These are phyloP conservation scores for Lepidocolaptes lacrymiger DNA, from an alignment of 2,797 vertebrate species.

Conservation along the genomic window DNA sequence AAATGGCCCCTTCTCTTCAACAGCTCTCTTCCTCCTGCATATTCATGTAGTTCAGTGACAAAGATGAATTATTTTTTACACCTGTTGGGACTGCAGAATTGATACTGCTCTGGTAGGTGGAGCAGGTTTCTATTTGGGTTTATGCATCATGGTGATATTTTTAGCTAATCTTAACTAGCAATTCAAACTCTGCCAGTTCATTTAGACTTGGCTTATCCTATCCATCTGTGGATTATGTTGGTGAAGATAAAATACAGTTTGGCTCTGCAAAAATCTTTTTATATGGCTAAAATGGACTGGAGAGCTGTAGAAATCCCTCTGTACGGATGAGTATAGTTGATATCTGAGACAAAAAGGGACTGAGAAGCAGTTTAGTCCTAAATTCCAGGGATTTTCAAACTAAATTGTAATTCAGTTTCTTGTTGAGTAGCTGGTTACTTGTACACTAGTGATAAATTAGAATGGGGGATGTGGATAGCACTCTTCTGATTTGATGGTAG, in stretches of 20 bases:
- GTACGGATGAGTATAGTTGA: background rate
- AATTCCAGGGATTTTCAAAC: background rate
- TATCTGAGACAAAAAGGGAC: background rate
- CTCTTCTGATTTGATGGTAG: background rate
- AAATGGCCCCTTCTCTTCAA: background rate
- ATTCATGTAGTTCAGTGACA: background rate
- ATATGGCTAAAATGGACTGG: background rate
- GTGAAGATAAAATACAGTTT: background rate
- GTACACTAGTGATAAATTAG: background rate
- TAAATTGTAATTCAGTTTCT: background rate
- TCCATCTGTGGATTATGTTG: background rate
- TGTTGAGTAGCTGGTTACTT: background rate
- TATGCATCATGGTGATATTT: slow-evolving; percentile 57
- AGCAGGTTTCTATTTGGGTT: slow-evolving; percentile 63
- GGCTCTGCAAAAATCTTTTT: background rate
- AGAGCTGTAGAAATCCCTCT: background rate
- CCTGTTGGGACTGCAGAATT: slow-evolving; percentile 56
- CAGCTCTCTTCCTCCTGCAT: background rate
- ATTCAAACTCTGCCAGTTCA: background rate
- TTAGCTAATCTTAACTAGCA: slow-evolving; percentile 38
- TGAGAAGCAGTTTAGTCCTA: background rate
- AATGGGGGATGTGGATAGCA: background rate
- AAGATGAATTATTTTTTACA: slow-evolving; percentile 66
- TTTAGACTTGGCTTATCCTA: slow-evolving; percentile 14
- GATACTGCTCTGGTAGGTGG: background rate